phyloP scores from a whole-genome alignment of 2,113 vertebrate species.

The Manacus vitellinus region DNA sequence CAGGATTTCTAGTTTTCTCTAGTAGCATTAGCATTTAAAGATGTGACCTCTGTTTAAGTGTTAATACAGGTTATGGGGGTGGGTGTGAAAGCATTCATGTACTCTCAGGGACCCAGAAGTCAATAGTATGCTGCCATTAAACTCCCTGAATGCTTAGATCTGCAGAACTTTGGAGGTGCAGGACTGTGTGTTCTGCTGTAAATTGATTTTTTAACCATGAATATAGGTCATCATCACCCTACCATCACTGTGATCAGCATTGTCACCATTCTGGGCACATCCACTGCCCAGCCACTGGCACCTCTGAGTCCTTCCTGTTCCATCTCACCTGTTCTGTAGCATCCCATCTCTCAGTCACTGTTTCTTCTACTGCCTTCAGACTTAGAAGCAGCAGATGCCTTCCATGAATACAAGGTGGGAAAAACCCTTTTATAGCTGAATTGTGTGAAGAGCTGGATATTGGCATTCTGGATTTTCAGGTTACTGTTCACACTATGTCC shows the following conservation, averaged over 20 bases:
- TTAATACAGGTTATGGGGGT: not conserved
- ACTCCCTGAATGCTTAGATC: not conserved
- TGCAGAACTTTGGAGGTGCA: not conserved
- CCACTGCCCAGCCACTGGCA: not conserved
- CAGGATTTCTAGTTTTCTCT: not conserved
- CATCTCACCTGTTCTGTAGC: not conserved
- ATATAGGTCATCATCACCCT: not conserved
- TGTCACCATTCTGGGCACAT: not conserved
- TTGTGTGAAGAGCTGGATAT: not conserved
- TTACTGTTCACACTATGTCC: not conserved
- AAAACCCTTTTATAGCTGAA: not conserved
- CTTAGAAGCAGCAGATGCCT: not conserved
- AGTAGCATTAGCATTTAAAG: not conserved
- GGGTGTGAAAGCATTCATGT: not conserved
- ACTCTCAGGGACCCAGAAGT: not conserved
- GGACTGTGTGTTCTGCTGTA: not conserved
- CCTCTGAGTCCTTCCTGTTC: not conserved
- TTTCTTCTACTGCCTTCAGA: not conserved
- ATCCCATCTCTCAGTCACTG: not conserved
- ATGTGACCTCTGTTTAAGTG: not conserved
- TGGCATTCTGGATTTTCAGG: not conserved
- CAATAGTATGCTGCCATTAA: not conserved
- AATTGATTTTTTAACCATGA: not conserved
- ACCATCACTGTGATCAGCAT: not conserved
- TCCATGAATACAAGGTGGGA: not conserved